These are phyloP conservation scores for Folsomia manolachei DNA, from an alignment of 2,888 invertebrate species.

Conservation along the genomic window DNA sequence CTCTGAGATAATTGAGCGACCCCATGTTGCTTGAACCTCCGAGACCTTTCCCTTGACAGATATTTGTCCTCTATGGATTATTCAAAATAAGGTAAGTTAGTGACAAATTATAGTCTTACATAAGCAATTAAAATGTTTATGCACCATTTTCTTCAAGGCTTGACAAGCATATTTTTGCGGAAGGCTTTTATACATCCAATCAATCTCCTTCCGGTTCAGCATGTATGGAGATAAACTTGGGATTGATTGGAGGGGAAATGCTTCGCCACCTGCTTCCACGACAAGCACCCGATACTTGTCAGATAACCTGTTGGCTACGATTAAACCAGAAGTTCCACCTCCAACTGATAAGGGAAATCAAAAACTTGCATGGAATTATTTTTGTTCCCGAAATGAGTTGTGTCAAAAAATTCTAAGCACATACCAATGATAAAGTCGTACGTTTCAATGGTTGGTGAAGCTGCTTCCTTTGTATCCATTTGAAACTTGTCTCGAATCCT, in stretches of 20 bases:
- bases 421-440: conserved; percentile 16
- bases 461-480: neutral
- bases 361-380: too few species aligned
- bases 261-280: conserved; percentile 18
- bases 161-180: conserved; percentile 14
- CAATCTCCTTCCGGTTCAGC: neutral
- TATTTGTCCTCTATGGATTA: neutral
- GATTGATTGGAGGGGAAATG: conserved; percentile 6
- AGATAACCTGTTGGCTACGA: conserved; percentile 19
- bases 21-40: conserved; percentile 16
- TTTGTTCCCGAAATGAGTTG: too few species aligned
- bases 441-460: neutral
- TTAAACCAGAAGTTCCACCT: conserved; percentile 21
- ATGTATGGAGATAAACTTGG: neutral
- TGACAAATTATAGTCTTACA: too few species aligned
- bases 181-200: conserved; percentile 20
- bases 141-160: neutral
- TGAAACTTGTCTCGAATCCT: conserved; percentile 2
- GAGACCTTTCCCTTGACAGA: conserved; percentile 10
- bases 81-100: too few species aligned
- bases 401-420: neutral
- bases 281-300: conserved; percentile 14
- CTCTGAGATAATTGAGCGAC: conserved; percentile 16
- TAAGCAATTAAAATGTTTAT: neutral
- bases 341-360: conserved; percentile 27